Conservation (phyloP, 2,888 invertebrate species). For the Herminia tarsipennalis region DNA sequence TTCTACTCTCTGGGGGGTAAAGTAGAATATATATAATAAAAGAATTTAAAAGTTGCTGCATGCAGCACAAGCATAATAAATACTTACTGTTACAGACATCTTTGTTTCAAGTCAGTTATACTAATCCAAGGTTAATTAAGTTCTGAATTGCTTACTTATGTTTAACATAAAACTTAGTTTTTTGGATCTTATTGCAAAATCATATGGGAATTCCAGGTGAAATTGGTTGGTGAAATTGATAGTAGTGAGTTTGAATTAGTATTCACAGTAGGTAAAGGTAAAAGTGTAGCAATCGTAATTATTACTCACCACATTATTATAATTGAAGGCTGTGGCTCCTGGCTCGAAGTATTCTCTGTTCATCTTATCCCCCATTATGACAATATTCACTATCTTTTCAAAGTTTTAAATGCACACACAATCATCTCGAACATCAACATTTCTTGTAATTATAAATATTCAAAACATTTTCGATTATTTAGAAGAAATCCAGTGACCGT, state of each 20-base stretch:
- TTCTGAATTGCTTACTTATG: conserved; percentile 1
- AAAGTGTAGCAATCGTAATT: conserved; percentile 43
- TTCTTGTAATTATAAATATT: conserved; percentile 25
- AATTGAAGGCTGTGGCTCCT: conserved; percentile 77
- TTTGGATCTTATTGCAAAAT: too few relatives aligned
- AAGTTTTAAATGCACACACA: conserved; percentile 51
- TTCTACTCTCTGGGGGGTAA: conserved; percentile 22
- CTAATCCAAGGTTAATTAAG: conserved; percentile 34
- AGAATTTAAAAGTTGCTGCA: too few relatives aligned
- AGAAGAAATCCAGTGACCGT: conserved; percentile 50
- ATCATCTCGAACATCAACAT: conserved; percentile 47
- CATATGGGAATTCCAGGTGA: conserved; percentile 3
- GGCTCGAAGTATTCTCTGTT: conserved; percentile 76
- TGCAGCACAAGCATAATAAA: neutral
- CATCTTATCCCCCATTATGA: conserved; percentile 76
- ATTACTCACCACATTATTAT: conserved; percentile 80
- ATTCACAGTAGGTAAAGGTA: conserved; percentile 24
- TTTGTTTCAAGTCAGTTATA: conserved; percentile 31
- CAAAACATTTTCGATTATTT: conserved; percentile 39
- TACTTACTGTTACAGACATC: conserved; percentile 19
- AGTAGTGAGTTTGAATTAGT: neutral
- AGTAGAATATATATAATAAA: too few relatives aligned
- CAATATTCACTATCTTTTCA: conserved; percentile 51
- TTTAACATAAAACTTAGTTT: neutral
- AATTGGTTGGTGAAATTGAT: conserved; percentile 9